Conservation (phyloP, 2,888 invertebrate genomes). For the Tribolium freemani region DNA sequence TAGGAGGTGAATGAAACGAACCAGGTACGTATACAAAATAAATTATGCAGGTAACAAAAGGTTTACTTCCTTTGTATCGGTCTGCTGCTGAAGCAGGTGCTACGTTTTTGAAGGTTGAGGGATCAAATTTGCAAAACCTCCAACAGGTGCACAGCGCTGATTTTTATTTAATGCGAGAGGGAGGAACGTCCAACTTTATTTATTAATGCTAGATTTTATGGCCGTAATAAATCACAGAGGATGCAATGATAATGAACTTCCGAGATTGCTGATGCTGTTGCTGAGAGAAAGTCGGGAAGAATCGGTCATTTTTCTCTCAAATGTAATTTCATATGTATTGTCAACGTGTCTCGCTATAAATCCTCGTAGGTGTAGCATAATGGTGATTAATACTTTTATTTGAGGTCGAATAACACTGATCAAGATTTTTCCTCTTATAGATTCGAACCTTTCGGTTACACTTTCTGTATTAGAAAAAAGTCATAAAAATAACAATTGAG, state of each 20-base stretch:
- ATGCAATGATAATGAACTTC: neutral
- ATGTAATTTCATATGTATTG: neutral
- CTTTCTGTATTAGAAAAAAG: too few relatives aligned
- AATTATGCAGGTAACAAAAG: slow-evolving; percentile 22
- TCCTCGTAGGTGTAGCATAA: neutral
- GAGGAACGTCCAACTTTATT: neutral
- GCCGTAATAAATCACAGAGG: neutral
- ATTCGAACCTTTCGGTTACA: too few relatives aligned
- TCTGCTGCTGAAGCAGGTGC: slow-evolving; percentile 28
- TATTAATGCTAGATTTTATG: neutral
- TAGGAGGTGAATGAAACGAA: slow-evolving; percentile 10
- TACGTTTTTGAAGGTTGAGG: neutral
- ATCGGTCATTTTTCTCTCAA: neutral
- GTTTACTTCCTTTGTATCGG: slow-evolving; percentile 23
- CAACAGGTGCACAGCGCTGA: slow-evolving; percentile 26
- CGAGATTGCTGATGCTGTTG: neutral
- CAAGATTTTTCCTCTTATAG: too few relatives aligned
- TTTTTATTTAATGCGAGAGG: neutral
- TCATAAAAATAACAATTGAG: too few relatives aligned
- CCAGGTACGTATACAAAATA: slow-evolving; percentile 29
- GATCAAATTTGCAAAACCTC: slow-evolving; percentile 5
- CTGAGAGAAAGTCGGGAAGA: neutral
- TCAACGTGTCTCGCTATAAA: slow-evolving; percentile 2
- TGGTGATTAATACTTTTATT: neutral
- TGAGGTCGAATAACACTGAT: neutral